Evolutionary conservation across 37 sponge, comb jelly and placozoan species (phyloP).

Genomic region (Cladorhizidae sp.): DNA sequence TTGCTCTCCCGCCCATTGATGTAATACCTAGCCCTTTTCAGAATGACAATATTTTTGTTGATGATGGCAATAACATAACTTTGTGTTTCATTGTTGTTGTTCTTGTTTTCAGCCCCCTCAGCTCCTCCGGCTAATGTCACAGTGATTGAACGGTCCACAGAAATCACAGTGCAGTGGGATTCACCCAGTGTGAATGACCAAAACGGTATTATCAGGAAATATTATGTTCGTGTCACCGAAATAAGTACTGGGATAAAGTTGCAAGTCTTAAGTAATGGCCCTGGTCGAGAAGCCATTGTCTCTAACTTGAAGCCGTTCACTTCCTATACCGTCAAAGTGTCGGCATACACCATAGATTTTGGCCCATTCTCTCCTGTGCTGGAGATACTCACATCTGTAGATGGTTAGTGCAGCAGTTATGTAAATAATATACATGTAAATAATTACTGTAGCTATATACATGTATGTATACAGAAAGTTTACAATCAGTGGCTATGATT

Average conservation of each 20-base stretch:
- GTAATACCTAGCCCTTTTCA: no score
- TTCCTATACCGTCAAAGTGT: constrained; percentile 12
- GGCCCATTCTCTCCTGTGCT: constrained; percentile 1
- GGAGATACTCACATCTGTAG: not conserved
- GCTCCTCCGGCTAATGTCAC: constrained; percentile 13
- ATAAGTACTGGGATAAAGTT: constrained; percentile 11
- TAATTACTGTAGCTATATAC: no score
- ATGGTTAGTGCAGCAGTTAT: constrained; percentile 1
- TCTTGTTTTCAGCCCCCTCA: constrained; percentile 10
- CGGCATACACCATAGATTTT: constrained; percentile 20
- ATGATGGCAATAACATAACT: no score
- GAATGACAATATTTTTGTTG: no score
- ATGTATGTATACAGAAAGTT: no score
- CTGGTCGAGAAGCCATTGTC: not conserved
- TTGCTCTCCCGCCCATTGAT: no score
- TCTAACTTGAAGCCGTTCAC: not conserved
- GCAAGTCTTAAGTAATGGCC: no score
- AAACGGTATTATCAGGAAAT: constrained; percentile 40
- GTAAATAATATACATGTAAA: no score
- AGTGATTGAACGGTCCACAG: not conserved
- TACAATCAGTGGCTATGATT: no score
- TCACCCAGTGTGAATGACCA: constrained; percentile 14
- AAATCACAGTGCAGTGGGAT: constrained; percentile 21
- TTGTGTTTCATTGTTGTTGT: not conserved
- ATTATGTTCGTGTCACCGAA: constrained; percentile 43